Percentiles rank a stretch among this genome's conserved stretches.
Conservation (phyloP, 35 echinoderm and acorn worm species). For the Lytechinus variegatus region DNA sequence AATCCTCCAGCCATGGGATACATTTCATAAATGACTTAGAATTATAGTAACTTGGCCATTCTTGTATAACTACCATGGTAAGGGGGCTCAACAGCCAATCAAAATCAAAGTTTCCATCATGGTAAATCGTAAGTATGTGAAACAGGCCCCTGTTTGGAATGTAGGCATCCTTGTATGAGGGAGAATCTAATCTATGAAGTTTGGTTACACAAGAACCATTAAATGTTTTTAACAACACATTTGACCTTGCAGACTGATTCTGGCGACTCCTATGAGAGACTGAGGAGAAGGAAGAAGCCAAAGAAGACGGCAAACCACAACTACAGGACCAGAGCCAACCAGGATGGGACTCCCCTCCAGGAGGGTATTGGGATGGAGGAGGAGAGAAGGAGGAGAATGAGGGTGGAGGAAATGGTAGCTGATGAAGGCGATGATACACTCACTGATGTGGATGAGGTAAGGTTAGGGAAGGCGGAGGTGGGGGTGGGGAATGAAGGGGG, state of each 20-base stretch:
- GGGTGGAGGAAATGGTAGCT: constrained; percentile 35
- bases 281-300: constrained; percentile 64
- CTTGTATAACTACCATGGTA: too few relatives aligned
- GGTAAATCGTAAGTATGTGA: too few relatives aligned
- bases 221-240: too few relatives aligned
- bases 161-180: too few relatives aligned
- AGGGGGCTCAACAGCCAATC: too few relatives aligned
- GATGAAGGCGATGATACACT: constrained; percentile 55
- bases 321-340: constrained; percentile 70
- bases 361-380: constrained; percentile 53
- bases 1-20: too few relatives aligned
- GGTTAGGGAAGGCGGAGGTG: background rate
- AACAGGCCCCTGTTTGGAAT: too few relatives aligned
- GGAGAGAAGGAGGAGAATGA: constrained; percentile 50
- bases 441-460: background rate
- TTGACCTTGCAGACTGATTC: constrained; percentile 57
- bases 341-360: constrained; percentile 10
- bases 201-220: too few relatives aligned
- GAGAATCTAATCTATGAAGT: too few relatives aligned
- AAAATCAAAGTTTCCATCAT: too few relatives aligned
- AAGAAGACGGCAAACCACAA: constrained; percentile 67
- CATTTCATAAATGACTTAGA: too few relatives aligned
- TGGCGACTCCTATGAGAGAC: constrained; percentile 59
- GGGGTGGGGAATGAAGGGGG: background rate
- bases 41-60: too few relatives aligned